phyloP scores from a whole-genome alignment of 2,888 invertebrate genomes.

The Platerodrilus igneus region DNA sequence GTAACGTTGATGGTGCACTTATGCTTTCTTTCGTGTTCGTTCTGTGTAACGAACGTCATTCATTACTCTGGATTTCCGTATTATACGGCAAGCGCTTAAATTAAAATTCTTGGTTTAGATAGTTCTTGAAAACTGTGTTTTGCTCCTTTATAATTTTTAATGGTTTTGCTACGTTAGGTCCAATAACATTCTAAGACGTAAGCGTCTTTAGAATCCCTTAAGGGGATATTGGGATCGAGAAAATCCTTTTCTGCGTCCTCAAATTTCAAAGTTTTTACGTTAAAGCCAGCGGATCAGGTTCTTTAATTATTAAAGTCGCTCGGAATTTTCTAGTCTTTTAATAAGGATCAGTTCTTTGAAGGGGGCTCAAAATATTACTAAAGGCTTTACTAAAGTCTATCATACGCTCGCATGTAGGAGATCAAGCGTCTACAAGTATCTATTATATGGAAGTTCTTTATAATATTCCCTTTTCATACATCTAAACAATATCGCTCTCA shows the following conservation, averaged over 20 bases:
- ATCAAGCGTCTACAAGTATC: constrained; percentile 15
- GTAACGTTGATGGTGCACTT: constrained; percentile 19
- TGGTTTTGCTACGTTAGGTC: constrained; percentile 11
- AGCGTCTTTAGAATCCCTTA: constrained; percentile 12
- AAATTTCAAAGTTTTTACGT: background rate
- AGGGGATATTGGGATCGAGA: constrained; percentile 7
- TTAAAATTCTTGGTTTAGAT: too few relatives aligned
- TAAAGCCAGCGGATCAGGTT: too few relatives aligned
- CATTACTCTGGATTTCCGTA: too few relatives aligned
- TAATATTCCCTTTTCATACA: constrained; percentile 17
- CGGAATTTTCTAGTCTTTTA: too few relatives aligned
- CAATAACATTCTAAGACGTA: constrained; percentile 16
- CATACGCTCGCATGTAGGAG: constrained; percentile 2
- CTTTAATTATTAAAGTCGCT: constrained; percentile 7
- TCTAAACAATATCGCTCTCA: constrained; percentile 18
- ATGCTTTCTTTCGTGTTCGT: constrained; percentile 13
- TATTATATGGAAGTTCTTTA: constrained; percentile 19
- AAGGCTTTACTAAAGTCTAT: constrained; percentile 4
- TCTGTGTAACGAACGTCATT: constrained; percentile 13
- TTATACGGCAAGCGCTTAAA: too few relatives aligned
- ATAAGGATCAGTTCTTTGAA: too few relatives aligned
- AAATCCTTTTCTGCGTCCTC: constrained; percentile 6
- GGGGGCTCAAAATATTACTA: background rate
- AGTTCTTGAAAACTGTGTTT: constrained; percentile 7
- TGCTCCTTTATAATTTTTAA: constrained; percentile 5